Evolutionary conservation across 2,888 invertebrate genomes (phyloP).

Genomic region (Helicoverpa assulta): DNA sequence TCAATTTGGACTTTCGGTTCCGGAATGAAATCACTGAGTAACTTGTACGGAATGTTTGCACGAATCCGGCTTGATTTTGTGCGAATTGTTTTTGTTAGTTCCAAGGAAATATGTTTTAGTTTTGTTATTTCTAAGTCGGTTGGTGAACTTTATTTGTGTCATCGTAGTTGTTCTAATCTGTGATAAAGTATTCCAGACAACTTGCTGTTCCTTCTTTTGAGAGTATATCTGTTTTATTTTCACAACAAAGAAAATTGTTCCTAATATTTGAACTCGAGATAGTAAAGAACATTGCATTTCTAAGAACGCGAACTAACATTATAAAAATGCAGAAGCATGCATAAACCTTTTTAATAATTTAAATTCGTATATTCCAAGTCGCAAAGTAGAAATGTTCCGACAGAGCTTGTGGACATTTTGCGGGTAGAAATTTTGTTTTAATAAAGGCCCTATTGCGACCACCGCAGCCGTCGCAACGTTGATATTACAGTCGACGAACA

Average conservation of each 20-base stretch:
- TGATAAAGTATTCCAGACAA: constrained; percentile 19
- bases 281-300: constrained; percentile 16
- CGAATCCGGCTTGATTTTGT: constrained; percentile 50
- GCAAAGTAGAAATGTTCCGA: constrained; percentile 68
- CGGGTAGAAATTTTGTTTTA: constrained; percentile 88
- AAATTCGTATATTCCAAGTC: constrained; percentile 67
- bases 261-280: constrained; percentile 27
- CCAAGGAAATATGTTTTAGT: constrained; percentile 53
- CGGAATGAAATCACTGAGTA: constrained; percentile 64
- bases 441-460: constrained; percentile 85
- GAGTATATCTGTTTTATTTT: constrained; percentile 18
- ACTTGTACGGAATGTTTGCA: constrained; percentile 61
- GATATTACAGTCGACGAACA: constrained; percentile 85
- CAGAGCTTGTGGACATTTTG: constrained; percentile 84
- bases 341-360: constrained; percentile 68
- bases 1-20: constrained; percentile 76
- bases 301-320: constrained; percentile 21
- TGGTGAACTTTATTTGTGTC: constrained; percentile 50
- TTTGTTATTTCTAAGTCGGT: constrained; percentile 41
- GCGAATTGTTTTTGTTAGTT: constrained; percentile 52
- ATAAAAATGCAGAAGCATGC: constrained; percentile 38
- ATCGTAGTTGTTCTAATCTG: constrained; percentile 22
- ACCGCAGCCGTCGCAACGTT: constrained; percentile 84
- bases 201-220: constrained; percentile 4
- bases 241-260: constrained; percentile 9